A percentile compares a stretch with the other conserved stretches of the same genome.
Conservation (phyloP, 2,888 invertebrate genomes). For the Acleris holmiana region DNA sequence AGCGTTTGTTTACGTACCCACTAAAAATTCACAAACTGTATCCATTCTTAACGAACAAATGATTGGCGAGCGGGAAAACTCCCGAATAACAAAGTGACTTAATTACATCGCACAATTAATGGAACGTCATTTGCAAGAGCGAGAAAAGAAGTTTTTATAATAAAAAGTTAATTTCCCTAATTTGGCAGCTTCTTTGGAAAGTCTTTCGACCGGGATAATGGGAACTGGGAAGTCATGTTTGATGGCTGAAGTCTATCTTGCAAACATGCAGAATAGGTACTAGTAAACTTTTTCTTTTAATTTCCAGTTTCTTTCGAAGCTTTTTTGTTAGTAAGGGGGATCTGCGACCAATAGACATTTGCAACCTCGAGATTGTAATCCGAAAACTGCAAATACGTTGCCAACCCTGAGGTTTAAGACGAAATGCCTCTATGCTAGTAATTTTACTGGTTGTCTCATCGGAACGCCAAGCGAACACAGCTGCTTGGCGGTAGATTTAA, state of each 20-base stretch:
- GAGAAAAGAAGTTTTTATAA: constrained; percentile 61
- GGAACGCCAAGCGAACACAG: too few species aligned
- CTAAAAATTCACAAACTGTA: constrained; percentile 15
- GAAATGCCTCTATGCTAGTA: too few species aligned
- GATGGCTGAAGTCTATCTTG: constrained; percentile 54
- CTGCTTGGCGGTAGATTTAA: too few species aligned
- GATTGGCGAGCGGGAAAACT: constrained; percentile 37
- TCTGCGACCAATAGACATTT: too few species aligned
- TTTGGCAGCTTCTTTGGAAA: constrained; percentile 66
- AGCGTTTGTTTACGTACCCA: constrained; percentile 16
- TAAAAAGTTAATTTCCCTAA: constrained; percentile 80
- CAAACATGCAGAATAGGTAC: not conserved
- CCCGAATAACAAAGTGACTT: constrained; percentile 51
- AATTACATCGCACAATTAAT: constrained; percentile 76
- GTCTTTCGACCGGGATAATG: constrained; percentile 54
- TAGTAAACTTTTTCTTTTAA: too few species aligned
- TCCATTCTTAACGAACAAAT: constrained; percentile 22
- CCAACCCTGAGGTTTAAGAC: too few species aligned
- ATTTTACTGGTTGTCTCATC: too few species aligned
- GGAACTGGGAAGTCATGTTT: constrained; percentile 57
- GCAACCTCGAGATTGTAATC: too few species aligned
- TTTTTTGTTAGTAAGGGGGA: too few species aligned
- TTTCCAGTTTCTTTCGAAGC: too few species aligned
- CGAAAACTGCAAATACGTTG: too few species aligned
- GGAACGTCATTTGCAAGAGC: constrained; percentile 73